phyloP scores from a whole-genome alignment of 2,888 invertebrate species.

The Andrena praecox region DNA sequence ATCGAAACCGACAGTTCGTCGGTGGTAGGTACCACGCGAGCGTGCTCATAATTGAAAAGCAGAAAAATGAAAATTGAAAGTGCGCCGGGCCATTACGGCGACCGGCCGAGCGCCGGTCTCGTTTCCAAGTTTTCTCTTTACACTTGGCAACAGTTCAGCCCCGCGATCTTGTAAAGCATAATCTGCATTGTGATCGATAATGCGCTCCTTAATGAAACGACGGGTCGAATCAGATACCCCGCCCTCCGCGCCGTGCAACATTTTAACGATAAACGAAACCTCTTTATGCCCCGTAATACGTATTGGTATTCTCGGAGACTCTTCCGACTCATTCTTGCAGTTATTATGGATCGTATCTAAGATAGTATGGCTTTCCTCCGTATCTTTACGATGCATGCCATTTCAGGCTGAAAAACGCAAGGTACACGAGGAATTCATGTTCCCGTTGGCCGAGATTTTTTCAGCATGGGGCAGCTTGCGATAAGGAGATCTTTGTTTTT shows the following conservation, averaged over 20 bases:
- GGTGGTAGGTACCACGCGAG: slow-evolving; percentile 37
- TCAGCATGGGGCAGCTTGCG: no score
- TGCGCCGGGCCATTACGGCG: slow-evolving; percentile 9
- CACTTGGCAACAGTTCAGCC: slow-evolving; percentile 29
- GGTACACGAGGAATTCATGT: background rate
- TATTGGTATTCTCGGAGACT: background rate
- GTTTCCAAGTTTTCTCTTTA: slow-evolving; percentile 33
- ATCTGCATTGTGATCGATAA: slow-evolving; percentile 43
- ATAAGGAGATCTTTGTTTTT: no score
- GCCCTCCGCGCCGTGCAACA: background rate
- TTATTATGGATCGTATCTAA: no score
- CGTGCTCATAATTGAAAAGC: slow-evolving; percentile 50
- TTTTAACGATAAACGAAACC: background rate
- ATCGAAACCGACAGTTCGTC: slow-evolving; percentile 37
- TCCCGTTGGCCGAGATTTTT: no score
- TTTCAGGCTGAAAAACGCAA: background rate
- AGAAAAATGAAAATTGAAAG: slow-evolving; percentile 56
- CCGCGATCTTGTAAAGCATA: slow-evolving; percentile 13
- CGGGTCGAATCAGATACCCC: slow-evolving; percentile 1
- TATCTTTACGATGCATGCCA: background rate
- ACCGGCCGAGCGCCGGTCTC: slow-evolving; percentile 3
- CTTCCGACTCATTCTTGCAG: background rate
- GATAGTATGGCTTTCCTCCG: background rate
- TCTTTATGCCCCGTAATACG: background rate
- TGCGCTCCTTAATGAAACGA: slow-evolving; percentile 21